Evolutionary conservation across 2,113 vertebrate genomes (phyloP), one percentile per base, ranked within the genome.

Genomic region (Eubucco bourcierii): DNA sequence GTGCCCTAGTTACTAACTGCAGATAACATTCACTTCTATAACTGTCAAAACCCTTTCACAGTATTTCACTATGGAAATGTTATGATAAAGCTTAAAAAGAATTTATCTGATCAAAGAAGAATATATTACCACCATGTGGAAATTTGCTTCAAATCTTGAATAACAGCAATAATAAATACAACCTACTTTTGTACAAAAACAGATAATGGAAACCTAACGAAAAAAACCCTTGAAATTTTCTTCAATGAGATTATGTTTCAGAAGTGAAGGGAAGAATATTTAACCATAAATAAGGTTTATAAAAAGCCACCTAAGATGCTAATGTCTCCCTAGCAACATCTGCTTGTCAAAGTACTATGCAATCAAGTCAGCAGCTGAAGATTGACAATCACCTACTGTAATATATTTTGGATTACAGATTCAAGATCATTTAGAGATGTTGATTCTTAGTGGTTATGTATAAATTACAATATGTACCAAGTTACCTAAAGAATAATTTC

Each of bases 91-190:
- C 66, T 87, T 87, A 92, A 85, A 93, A 91, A 87, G 84, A 92
- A 90, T 94, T 94, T 95, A 97, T 97, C 96, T 94, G 96, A 97
- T 97, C 88, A 94, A 97, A 94, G 72, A 80, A 93, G 65, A 97
- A 90, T 74, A 34, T 59, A 93, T 91, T 95, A 97, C 82, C 80
- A 94, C 41, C 68, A 60, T 6, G 61, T 19, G 83, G 47, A 95
- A 76, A 92, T 88, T 94, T 91, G 77, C 92, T 95, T 94, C 88
- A 97, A 97, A 96, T 94, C 90, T 95, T 93, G 82, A 92, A 83
- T 90, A 97, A 95, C 66, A 77, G 80, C 68, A 94, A 94, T 75
- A 96, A 91, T 95, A 96, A 97, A 97, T 76, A 90, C 14, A 56
- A 50, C 71, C 58, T 18, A 29, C 15, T 95, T 90, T 68, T 84